phyloP scores from a whole-genome alignment of 1,140 invertebrate species.

The Hyles vespertilio region DNA sequence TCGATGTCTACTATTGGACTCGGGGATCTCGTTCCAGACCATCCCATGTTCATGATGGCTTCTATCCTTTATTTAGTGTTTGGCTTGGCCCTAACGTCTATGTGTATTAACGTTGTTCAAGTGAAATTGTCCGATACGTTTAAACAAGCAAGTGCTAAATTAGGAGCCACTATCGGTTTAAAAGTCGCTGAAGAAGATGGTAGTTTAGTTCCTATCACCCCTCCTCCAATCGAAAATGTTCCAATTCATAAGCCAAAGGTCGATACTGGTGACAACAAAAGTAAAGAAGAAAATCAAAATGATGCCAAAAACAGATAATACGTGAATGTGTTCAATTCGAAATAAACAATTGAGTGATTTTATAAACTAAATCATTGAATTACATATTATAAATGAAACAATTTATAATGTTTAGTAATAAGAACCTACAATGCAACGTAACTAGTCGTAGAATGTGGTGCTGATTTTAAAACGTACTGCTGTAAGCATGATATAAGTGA shows the following conservation, averaged over 20 bases:
- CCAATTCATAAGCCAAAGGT: constrained; percentile 56
- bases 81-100: constrained; percentile 94
- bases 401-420: constrained; percentile 5
- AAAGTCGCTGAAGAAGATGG: constrained; percentile 82
- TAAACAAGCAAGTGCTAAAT: constrained; percentile 88
- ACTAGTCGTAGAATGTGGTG: constrained; percentile 10
- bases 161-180: constrained; percentile 90
- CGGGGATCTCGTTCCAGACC: constrained; percentile 91
- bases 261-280: constrained; percentile 39
- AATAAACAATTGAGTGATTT: neutral
- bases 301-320: constrained; percentile 53
- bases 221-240: constrained; percentile 59
- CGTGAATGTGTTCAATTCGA: constrained; percentile 1
- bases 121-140: constrained; percentile 90
- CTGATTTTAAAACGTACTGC: constrained; percentile 10
- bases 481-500: constrained; percentile 28
- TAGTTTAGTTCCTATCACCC: constrained; percentile 63
- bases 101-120: constrained; percentile 98
- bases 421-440: constrained; percentile 16
- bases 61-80: constrained; percentile 96
- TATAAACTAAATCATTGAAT: neutral
- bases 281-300: constrained; percentile 38
- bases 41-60: constrained; percentile 94
- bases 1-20: constrained; percentile 96
- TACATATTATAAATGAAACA: neutral